Conservation (phyloP, 2,888 invertebrate genomes). For the Ctena decussata region DNA sequence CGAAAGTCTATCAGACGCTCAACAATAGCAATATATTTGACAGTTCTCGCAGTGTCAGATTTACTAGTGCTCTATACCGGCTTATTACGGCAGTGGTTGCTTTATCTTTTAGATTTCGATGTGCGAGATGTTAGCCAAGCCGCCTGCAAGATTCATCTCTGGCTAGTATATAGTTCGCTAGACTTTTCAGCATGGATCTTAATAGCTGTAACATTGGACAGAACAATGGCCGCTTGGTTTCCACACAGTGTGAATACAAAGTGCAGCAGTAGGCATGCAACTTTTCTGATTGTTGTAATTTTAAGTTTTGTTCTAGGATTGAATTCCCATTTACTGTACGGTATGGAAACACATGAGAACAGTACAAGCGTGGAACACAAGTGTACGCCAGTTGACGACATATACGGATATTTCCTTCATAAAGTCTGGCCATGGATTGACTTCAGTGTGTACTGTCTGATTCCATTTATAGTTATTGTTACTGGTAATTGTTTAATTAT, state of each 20-base stretch:
- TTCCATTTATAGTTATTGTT: background rate
- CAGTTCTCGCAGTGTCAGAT: background rate
- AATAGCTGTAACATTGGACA: background rate
- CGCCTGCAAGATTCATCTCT: background rate
- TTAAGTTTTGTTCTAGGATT: background rate
- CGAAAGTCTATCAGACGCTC: background rate
- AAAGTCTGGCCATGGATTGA: background rate
- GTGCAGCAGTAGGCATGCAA: background rate
- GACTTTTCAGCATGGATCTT: background rate
- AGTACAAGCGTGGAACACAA: background rate
- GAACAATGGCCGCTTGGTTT: background rate
- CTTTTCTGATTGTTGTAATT: background rate
- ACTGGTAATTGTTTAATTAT: background rate
- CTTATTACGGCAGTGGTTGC: background rate
- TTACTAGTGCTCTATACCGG: background rate
- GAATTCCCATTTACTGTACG: too few species aligned
- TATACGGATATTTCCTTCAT: background rate
- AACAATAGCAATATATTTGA: background rate
- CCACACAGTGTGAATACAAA: background rate
- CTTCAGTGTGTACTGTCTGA: background rate
- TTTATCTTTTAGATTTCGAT: background rate
- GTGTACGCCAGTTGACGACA: too few species aligned
- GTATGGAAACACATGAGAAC: background rate
- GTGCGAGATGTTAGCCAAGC: background rate
- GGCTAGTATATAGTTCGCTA: background rate